A percentile compares a stretch with the other conserved stretches of the same genome.
Conservation (phyloP, 2,888 invertebrate species). For the Aquatica leii region DNA sequence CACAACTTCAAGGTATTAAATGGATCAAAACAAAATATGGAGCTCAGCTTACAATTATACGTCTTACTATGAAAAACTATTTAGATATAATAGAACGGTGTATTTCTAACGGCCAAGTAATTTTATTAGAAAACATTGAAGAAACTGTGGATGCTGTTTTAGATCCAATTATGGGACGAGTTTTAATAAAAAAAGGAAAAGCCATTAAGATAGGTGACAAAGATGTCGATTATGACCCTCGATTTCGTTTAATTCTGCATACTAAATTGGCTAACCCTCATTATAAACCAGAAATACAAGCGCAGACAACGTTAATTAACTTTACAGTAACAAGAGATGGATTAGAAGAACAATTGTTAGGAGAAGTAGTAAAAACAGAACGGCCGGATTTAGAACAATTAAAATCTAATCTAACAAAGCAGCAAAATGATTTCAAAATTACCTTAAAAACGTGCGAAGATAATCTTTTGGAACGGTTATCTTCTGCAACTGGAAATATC, state of each 20-base stretch:
- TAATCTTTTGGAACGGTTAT: slow-evolving; percentile 83
- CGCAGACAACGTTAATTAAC: slow-evolving; percentile 93
- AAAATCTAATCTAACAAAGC: slow-evolving; percentile 84
- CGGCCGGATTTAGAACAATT: slow-evolving; percentile 88
- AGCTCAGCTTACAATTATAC: slow-evolving; percentile 73
- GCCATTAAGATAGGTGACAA: slow-evolving; percentile 87
- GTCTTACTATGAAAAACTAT: slow-evolving; percentile 83
- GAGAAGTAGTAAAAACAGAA: slow-evolving; percentile 93
- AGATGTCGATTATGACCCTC: slow-evolving; percentile 87
- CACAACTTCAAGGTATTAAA: slow-evolving; percentile 85
- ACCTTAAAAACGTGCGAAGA: slow-evolving; percentile 92
- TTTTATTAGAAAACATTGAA: slow-evolving; percentile 89
- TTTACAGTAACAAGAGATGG: slow-evolving; percentile 94
- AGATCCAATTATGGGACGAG: slow-evolving; percentile 86
- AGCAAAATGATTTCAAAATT: slow-evolving; percentile 95
- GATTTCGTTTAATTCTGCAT: slow-evolving; percentile 85
- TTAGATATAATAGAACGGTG: slow-evolving; percentile 80
- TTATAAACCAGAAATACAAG: slow-evolving; percentile 96
- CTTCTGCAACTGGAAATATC: slow-evolving; percentile 92
- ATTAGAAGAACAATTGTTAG: slow-evolving; percentile 90
- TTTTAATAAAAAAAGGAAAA: slow-evolving; percentile 87
- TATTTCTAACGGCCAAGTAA: slow-evolving; percentile 73
- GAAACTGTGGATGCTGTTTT: slow-evolving; percentile 91
- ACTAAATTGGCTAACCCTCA: slow-evolving; percentile 96
- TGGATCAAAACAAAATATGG: slow-evolving; percentile 94